Evolutionary conservation across 2,797 vertebrate species (phyloP).

Genomic region (Fringilla coelebs): DNA sequence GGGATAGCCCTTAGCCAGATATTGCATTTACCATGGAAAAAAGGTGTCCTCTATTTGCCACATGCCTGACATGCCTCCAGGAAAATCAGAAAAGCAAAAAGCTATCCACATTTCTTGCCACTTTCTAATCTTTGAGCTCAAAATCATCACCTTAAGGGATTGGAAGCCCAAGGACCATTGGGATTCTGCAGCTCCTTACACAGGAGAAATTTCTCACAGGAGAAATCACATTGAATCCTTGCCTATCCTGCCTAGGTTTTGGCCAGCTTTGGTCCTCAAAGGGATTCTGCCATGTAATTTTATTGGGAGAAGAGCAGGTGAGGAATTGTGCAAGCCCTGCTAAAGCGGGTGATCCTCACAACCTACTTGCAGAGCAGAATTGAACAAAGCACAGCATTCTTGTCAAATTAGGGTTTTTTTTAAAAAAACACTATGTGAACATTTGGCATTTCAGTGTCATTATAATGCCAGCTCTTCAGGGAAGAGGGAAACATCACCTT

Average conservation of each 20-base stretch:
- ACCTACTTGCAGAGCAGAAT: not conserved
- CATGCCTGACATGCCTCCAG: fast-evolving
- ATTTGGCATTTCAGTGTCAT: not conserved
- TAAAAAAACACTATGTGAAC: not conserved
- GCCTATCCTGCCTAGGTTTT: not conserved
- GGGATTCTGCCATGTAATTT: not conserved
- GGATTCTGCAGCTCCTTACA: not conserved
- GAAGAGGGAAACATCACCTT: not conserved
- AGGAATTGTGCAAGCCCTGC: not conserved
- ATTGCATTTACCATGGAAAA: not conserved
- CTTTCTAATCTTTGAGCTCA: not conserved
- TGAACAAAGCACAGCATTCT: not conserved
- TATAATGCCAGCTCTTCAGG: not conserved
- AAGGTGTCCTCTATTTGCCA: not conserved
- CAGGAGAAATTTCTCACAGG: not conserved
- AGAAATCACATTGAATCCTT: not conserved
- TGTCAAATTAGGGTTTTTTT: not conserved
- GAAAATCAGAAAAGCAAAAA: not conserved
- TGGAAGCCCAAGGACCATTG: not conserved
- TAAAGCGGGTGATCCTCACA: not conserved
- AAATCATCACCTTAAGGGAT: not conserved
- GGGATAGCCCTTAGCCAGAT: not conserved
- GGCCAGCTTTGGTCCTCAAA: not conserved
- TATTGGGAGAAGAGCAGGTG: not conserved
- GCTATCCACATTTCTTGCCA: not conserved